Conservation (phyloP, 2,797 vertebrate species). For the Alectoris magna region DNA sequence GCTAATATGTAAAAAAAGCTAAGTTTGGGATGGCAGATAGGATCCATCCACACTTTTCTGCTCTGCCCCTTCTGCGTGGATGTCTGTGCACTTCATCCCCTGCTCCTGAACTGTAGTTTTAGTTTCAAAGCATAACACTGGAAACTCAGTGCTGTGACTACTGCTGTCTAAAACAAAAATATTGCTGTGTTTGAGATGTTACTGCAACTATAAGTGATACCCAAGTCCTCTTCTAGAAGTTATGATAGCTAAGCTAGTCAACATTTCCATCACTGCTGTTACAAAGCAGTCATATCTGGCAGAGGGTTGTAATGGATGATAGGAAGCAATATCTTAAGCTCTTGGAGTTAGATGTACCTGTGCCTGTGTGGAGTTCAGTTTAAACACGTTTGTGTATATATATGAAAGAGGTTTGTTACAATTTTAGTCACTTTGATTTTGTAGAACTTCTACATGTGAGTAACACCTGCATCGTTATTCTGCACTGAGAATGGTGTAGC, state of each 20-base stretch:
- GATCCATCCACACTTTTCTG: neutral
- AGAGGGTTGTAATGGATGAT: neutral
- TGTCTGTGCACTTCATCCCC: neutral
- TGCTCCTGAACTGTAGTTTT: neutral
- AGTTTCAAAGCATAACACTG: neutral
- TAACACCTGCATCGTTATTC: neutral
- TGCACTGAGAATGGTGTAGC: neutral
- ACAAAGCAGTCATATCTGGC: neutral
- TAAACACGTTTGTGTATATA: neutral
- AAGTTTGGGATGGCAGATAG: neutral
- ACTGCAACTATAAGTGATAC: neutral
- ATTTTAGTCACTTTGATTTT: neutral
- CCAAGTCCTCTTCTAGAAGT: neutral
- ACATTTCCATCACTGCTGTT: neutral
- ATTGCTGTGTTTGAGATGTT: neutral
- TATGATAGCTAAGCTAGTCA: neutral
- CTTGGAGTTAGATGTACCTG: neutral
- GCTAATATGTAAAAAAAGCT: neutral
- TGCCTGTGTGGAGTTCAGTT: neutral
- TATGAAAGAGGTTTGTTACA: neutral
- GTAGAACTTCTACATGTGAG: neutral
- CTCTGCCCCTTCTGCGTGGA: rapidly evolving
- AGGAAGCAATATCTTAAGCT: neutral
- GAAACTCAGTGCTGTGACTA: neutral
- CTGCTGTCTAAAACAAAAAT: neutral